Conservation (phyloP, 2,113 vertebrate genomes). For the Noturus placidus region DNA sequence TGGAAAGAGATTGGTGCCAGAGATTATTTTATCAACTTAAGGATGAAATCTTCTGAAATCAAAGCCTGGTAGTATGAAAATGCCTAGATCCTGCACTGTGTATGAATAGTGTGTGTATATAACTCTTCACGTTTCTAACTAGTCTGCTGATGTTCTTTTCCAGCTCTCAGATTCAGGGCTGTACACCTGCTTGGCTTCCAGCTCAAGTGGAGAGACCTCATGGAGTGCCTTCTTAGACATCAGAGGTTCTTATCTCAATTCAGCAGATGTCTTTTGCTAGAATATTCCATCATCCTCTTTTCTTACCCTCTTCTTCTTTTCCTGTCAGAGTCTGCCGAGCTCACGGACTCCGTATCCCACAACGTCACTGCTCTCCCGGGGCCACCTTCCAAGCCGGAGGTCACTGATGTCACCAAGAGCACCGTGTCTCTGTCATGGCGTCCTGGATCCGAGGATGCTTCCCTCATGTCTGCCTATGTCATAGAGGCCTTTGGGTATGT, state of each 20-base stretch:
- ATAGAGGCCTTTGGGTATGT: constrained; percentile 96
- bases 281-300: constrained; percentile 48
- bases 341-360: constrained; percentile 84
- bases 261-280: background rate
- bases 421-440: constrained; percentile 97
- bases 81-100: background rate
- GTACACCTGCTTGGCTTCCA: constrained; percentile 96
- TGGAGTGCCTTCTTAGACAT: constrained; percentile 97
- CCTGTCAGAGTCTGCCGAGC: constrained; percentile 80
- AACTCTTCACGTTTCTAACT: background rate
- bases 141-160: constrained; percentile 37
- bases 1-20: background rate
- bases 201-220: constrained; percentile 95
- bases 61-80: background rate
- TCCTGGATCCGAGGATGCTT: constrained; percentile 79
- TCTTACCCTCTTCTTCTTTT: constrained; percentile 9
- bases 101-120: background rate
- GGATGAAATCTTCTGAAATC: background rate
- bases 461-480: constrained; percentile 86
- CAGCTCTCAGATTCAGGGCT: constrained; percentile 91
- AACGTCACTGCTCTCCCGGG: constrained; percentile 92
- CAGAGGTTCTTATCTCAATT: constrained; percentile 75
- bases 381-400: constrained; percentile 95
- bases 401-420: constrained; percentile 96
- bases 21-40: background rate